Conservation (phyloP, 2,113 vertebrate species). For the Salminus brasiliensis region DNA sequence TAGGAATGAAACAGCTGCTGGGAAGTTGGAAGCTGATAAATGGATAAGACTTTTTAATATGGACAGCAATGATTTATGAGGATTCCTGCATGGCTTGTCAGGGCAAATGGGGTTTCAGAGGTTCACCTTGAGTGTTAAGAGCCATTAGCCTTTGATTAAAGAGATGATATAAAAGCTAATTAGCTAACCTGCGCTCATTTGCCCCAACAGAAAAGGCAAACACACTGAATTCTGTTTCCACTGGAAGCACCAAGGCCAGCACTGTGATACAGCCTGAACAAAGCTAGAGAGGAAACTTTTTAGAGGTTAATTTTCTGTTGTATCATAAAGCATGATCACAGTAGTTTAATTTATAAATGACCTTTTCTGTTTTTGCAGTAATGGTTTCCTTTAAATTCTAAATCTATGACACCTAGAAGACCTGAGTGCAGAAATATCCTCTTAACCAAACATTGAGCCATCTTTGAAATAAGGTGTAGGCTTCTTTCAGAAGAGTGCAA, state of each 20-base stretch:
- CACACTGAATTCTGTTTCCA: background rate
- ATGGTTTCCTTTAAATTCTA: background rate
- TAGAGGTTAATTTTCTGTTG: background rate
- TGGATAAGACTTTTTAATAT: background rate
- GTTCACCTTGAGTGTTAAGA: background rate
- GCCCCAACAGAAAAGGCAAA: background rate
- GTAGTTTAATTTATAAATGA: background rate
- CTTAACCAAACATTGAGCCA: background rate
- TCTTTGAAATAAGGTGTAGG: background rate
- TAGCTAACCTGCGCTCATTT: conserved; percentile 6
- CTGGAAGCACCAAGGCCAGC: background rate
- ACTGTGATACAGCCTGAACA: background rate
- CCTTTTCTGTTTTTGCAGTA: background rate
- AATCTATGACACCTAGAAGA: background rate
- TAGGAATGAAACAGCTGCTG: background rate
- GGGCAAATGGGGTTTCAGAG: background rate
- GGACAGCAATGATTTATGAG: background rate
- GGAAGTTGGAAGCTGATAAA: background rate
- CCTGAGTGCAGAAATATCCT: background rate
- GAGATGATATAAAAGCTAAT: background rate
- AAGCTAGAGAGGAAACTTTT: too few relatives aligned
- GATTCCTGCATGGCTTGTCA: background rate
- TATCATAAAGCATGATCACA: background rate
- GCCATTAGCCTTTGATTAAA: conserved; percentile 6
- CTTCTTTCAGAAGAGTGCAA: too few relatives aligned